Percentiles rank a stretch among this genome's conserved stretches.
phyloP scores from a whole-genome alignment of 2,888 invertebrate genomes.

The Hemistola chrysoprasaria region DNA sequence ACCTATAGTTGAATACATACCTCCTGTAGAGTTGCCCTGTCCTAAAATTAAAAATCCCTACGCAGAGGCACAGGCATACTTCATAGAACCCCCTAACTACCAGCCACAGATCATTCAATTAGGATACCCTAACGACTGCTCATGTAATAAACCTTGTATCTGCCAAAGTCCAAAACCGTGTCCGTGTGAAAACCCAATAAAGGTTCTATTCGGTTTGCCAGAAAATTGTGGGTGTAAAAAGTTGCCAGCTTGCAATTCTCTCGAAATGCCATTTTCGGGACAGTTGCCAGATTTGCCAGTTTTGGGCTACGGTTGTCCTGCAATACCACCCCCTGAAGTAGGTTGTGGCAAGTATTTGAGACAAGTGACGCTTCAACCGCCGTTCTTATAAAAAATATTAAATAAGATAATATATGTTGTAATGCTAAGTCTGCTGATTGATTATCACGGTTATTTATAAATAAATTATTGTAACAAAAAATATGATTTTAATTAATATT shows the following conservation, averaged over 20 bases:
- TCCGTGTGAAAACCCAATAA: slow-evolving; percentile 6
- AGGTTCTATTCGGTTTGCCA: slow-evolving; percentile 18
- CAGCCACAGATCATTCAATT: neutral
- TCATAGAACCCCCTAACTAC: neutral
- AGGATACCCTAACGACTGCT: neutral
- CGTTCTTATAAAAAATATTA: slow-evolving; percentile 45
- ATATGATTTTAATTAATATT: no score
- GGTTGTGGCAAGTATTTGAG: slow-evolving; percentile 47
- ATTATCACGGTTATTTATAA: neutral
- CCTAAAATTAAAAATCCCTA: neutral
- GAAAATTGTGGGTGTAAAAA: slow-evolving; percentile 15
- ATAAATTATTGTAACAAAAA: slow-evolving; percentile 5
- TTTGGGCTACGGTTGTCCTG: slow-evolving; percentile 21
- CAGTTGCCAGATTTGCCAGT: slow-evolving; percentile 12
- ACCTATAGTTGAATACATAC: slow-evolving; percentile 11
- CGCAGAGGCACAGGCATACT: neutral
- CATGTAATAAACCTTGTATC: slow-evolving; percentile 3
- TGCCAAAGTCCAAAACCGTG: slow-evolving; percentile 4
- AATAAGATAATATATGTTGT: no score
- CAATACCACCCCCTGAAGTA: slow-evolving; percentile 11
- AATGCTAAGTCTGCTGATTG: no score
- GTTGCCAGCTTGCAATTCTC: slow-evolving; percentile 8
- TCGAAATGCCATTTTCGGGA: slow-evolving; percentile 20
- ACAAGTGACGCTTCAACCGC: slow-evolving; percentile 56
- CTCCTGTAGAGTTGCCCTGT: slow-evolving; percentile 1